A percentile compares a stretch with the other conserved stretches of the same genome.
These are phyloP conservation scores for Tyrophagus putrescentiae DNA, from an alignment of 1,140 invertebrate species.

Conservation along the genomic window DNA sequence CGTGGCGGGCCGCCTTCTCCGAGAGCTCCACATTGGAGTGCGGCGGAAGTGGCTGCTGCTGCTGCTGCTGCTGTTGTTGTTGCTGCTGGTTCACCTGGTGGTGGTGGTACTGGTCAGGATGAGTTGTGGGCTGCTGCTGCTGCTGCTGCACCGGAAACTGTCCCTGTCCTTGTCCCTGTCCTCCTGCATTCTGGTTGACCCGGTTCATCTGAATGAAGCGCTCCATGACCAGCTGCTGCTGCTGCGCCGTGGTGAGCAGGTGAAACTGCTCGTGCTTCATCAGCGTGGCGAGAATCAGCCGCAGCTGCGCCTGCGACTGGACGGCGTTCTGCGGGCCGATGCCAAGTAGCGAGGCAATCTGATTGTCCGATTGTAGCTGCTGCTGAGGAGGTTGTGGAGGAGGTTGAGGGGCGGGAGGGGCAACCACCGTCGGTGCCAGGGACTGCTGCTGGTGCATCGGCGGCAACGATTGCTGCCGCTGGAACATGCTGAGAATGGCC, in stretches of 20 bases:
- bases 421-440: no score
- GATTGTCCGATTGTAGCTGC: conserved; percentile 21
- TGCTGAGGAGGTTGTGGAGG: conserved; percentile 8
- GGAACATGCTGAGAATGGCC: no score
- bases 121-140: conserved; percentile 11
- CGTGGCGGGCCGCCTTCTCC: no score
- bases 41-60: no score
- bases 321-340: conserved; percentile 4
- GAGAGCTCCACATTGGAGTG: no score
- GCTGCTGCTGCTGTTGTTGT: no score
- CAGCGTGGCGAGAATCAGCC: conserved; percentile 42
- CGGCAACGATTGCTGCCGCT: not conserved
- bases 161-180: no score
- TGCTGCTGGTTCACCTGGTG: no score
- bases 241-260: conserved; percentile 42
- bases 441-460: not conserved
- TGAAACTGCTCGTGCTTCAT: conserved; percentile 49
- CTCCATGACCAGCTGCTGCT: conserved; percentile 37
- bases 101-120: conserved; percentile 26
- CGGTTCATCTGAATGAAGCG: conserved; percentile 20
- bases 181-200: conserved; percentile 9
- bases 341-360: not conserved
- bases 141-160: no score
- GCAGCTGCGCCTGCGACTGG: conserved; percentile 29
- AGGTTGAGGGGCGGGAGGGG: not conserved